Percentiles rank a stretch among this genome's conserved stretches.
These are phyloP conservation scores for Amniataba percoides DNA, from an alignment of 2,797 vertebrate species.

Conservation along the genomic window DNA sequence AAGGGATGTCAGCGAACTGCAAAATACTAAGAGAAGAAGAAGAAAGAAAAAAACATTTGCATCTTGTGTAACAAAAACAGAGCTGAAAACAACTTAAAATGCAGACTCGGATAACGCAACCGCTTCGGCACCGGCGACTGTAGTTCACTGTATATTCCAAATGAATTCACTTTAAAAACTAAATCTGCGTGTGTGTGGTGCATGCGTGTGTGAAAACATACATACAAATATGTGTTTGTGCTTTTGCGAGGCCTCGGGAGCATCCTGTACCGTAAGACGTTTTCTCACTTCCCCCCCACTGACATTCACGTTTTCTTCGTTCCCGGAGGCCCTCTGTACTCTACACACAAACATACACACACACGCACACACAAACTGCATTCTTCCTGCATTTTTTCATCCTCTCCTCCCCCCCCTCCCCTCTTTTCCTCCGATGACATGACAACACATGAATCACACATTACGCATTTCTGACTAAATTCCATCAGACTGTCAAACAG, in stretches of 20 bases:
- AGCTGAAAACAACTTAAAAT: conserved; percentile 28
- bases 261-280: conserved; percentile 18
- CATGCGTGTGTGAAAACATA: conserved; percentile 24
- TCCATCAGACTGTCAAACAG: conserved; percentile 19
- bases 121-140: neutral
- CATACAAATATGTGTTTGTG: conserved; percentile 16
- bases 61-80: conserved; percentile 18
- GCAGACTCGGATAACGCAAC: neutral
- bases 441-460: conserved; percentile 11
- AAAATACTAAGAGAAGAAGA: neutral
- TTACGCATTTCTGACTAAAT: conserved; percentile 25
- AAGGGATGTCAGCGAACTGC: conserved; percentile 28
- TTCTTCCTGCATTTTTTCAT: neutral
- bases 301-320: conserved; percentile 24
- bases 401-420: neutral
- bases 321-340: neutral
- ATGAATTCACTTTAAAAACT: conserved; percentile 8
- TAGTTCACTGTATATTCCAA: conserved; percentile 10
- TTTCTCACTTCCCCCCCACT: conserved; percentile 15
- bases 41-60: conserved; percentile 5
- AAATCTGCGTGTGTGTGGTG: neutral
- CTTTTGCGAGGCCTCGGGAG: conserved; percentile 6
- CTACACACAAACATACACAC: neutral
- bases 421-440: conserved; percentile 13
- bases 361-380: neutral